phyloP scores from a whole-genome alignment of 2,113 vertebrate genomes.

The Hemiscyllium ocellatum region DNA sequence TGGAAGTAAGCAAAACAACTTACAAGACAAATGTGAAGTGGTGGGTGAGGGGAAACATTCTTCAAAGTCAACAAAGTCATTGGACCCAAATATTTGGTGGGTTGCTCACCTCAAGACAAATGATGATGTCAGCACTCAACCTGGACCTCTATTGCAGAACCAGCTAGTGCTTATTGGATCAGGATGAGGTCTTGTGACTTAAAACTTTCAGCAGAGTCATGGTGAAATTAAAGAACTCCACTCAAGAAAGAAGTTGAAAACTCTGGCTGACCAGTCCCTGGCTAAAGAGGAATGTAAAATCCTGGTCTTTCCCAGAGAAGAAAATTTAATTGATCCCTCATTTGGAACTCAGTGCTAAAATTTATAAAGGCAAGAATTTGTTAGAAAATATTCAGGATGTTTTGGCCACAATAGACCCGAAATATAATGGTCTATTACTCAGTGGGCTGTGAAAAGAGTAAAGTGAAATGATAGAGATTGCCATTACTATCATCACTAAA shows the following conservation, averaged over 20 bases:
- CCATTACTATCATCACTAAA: too few relatives aligned
- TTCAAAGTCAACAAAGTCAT: neutral
- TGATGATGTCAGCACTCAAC: neutral
- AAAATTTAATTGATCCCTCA: neutral
- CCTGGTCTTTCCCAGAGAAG: neutral
- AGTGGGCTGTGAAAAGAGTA: neutral
- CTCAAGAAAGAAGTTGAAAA: neutral
- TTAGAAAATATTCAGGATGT: neutral
- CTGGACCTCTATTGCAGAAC: neutral
- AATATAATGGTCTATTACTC: neutral
- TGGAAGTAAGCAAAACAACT: neutral
- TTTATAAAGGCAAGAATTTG: neutral
- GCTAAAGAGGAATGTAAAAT: neutral
- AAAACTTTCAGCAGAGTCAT: neutral
- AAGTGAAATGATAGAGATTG: too few relatives aligned
- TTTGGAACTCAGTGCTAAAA: neutral
- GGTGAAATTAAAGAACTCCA: neutral
- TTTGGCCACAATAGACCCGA: neutral
- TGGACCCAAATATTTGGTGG: neutral
- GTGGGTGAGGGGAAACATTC: neutral
- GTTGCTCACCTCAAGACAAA: neutral
- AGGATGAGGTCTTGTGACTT: neutral
- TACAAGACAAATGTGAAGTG: neutral
- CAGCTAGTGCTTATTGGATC: too few relatives aligned
- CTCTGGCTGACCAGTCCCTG: neutral